phyloP scores from a whole-genome alignment of 2,888 invertebrate genomes.

The Cyaniris semiargus region DNA sequence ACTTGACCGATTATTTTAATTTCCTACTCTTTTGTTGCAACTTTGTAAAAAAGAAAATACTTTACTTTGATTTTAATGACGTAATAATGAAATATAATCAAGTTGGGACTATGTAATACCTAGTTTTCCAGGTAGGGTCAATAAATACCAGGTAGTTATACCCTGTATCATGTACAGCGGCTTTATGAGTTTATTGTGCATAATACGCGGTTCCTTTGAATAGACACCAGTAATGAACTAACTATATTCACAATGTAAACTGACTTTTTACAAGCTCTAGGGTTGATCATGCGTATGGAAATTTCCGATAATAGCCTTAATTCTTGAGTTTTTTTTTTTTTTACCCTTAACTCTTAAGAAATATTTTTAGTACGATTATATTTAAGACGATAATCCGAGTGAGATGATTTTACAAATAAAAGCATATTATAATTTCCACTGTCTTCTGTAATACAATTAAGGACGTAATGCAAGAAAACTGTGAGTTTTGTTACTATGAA shows the following conservation, averaged over 20 bases:
- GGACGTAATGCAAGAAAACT: too few relatives aligned
- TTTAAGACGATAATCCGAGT: not conserved
- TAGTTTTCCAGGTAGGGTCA: constrained; percentile 27
- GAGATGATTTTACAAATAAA: not conserved
- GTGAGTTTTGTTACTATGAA: not conserved
- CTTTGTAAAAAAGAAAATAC: too few relatives aligned
- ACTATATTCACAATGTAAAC: constrained; percentile 49
- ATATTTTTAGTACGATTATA: not conserved
- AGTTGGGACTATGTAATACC: not conserved
- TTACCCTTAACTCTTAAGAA: not conserved
- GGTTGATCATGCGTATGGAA: not conserved
- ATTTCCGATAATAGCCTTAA: not conserved
- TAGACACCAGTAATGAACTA: constrained; percentile 45
- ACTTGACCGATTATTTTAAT: too few relatives aligned
- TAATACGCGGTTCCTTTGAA: constrained; percentile 58
- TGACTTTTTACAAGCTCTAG: constrained; percentile 29
- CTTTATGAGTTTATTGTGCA: constrained; percentile 62
- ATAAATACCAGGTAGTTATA: constrained; percentile 34
- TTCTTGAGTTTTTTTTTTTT: not conserved
- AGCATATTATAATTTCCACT: not conserved
- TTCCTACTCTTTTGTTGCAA: too few relatives aligned
- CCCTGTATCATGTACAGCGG: constrained; percentile 45
- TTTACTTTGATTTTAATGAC: not conserved
- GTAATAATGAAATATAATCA: not conserved
- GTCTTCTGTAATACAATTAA: too few relatives aligned